A percentile compares a stretch with the other conserved stretches of the same genome.
Conservation (phyloP, 2,797 vertebrate genomes). For the Pseudomugil tenellus region DNA sequence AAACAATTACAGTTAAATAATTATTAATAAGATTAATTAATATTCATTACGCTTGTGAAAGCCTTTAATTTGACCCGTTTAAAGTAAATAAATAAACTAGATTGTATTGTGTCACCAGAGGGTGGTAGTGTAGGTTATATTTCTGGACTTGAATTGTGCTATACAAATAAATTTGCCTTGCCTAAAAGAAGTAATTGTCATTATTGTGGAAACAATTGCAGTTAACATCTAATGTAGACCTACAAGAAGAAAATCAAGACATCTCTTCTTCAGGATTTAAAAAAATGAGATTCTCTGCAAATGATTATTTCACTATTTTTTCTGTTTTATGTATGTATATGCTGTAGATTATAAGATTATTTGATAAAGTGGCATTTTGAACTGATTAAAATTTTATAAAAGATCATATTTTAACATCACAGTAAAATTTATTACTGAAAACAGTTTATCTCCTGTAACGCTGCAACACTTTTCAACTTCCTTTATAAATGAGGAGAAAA, state of each 20-base stretch:
- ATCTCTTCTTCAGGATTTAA: too few species aligned
- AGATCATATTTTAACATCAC: background rate
- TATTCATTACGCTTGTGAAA: background rate
- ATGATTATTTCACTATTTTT: too few species aligned
- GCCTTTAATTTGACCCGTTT: background rate
- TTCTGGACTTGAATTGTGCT: too few species aligned
- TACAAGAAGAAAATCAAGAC: too few species aligned
- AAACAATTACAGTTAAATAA: background rate
- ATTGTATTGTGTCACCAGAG: background rate
- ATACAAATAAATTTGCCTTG: too few species aligned
- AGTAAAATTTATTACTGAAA: background rate
- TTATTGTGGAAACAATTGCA: background rate
- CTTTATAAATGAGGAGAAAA: conserved; percentile 15
- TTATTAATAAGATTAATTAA: background rate
- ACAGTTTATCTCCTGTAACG: background rate
- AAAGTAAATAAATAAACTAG: background rate
- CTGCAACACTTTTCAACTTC: background rate
- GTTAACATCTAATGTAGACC: too few species aligned
- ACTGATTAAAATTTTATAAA: background rate
- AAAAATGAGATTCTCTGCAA: background rate
- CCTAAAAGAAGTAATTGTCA: background rate
- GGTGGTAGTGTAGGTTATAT: background rate
- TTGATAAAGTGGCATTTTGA: background rate
- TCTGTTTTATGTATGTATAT: background rate
- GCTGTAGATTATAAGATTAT: background rate